Evolutionary conservation across 92 coral and sea anemone genomes (phyloP).

Genomic region (Plumapathes pennacea): DNA sequence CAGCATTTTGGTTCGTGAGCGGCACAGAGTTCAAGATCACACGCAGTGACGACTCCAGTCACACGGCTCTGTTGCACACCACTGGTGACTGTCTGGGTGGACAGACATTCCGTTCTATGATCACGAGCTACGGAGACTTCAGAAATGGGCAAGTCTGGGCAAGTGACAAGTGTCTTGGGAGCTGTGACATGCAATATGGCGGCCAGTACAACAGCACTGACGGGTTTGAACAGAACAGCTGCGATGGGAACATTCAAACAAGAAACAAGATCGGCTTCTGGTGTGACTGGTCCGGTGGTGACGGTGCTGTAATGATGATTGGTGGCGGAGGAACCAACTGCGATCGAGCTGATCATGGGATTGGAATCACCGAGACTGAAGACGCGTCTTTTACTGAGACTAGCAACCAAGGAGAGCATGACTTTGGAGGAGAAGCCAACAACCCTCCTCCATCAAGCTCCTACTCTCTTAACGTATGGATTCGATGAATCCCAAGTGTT

Average conservation of each 20-base stretch:
- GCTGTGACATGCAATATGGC: slow-evolving; percentile 20
- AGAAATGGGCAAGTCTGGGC: slow-evolving; percentile 17
- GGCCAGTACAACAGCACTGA: slow-evolving; percentile 10
- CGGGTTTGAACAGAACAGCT: slow-evolving; percentile 8
- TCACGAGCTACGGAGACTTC: slow-evolving; percentile 21
- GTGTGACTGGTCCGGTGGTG: slow-evolving; percentile 8
- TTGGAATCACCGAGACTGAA: slow-evolving; percentile 15
- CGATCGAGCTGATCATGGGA: slow-evolving; percentile 27
- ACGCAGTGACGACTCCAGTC: no score
- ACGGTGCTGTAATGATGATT: slow-evolving; percentile 27
- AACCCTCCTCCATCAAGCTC: background rate
- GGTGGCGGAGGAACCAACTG: slow-evolving; percentile 38
- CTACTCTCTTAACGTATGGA: slow-evolving; percentile 40
- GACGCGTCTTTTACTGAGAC: background rate
- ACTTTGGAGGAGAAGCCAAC: slow-evolving; percentile 12
- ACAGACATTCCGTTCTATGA: no score
- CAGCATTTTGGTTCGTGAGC: no score
- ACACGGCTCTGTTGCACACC: no score
- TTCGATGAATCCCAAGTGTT: no score
- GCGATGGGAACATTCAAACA: slow-evolving; percentile 6
- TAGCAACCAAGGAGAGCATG: background rate
- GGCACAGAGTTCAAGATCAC: no score
- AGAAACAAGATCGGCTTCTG: slow-evolving; percentile 22
- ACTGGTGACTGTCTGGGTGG: no score
- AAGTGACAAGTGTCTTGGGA: slow-evolving; percentile 14